Evolutionary conservation across 2,888 invertebrate genomes (phyloP).

Genomic region (Cynaeus angustus): DNA sequence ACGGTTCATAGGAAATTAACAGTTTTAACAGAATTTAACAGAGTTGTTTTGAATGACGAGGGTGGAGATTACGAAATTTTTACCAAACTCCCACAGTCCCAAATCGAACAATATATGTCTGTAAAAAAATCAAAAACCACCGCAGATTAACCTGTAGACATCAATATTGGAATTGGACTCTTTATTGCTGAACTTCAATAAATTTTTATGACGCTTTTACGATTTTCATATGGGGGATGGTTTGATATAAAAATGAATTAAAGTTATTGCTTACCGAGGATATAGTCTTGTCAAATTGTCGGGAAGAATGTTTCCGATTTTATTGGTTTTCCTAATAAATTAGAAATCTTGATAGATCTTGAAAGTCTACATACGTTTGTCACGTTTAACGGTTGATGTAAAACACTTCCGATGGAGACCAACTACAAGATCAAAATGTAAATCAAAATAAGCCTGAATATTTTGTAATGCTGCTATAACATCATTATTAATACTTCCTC

Average conservation of each 20-base stretch:
- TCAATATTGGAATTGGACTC: conserved; percentile 16
- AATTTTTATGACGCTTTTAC: conserved; percentile 36
- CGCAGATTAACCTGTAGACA: conserved; percentile 32
- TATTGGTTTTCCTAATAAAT: not conserved
- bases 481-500: conserved; percentile 5
- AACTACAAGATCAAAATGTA: no score
- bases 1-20: conserved; percentile 37
- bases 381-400: no score
- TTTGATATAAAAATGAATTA: conserved; percentile 33
- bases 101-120: not conserved
- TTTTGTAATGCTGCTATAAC: conserved; percentile 1
- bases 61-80: conserved; percentile 4
- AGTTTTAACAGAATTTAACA: no score
- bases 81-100: not conserved
- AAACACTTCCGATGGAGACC: no score
- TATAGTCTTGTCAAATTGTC: conserved; percentile 28
- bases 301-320: not conserved
- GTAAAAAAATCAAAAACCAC: conserved; percentile 13
- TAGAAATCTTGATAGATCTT: not conserved
- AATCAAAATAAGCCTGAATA: no score
- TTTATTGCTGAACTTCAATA: conserved; percentile 26
- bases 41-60: not conserved
- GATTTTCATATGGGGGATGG: conserved; percentile 28
- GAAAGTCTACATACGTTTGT: no score
- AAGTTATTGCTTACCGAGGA: conserved; percentile 23